Conservation (phyloP, 2,113 vertebrate genomes). For the Rostratula benghalensis region DNA sequence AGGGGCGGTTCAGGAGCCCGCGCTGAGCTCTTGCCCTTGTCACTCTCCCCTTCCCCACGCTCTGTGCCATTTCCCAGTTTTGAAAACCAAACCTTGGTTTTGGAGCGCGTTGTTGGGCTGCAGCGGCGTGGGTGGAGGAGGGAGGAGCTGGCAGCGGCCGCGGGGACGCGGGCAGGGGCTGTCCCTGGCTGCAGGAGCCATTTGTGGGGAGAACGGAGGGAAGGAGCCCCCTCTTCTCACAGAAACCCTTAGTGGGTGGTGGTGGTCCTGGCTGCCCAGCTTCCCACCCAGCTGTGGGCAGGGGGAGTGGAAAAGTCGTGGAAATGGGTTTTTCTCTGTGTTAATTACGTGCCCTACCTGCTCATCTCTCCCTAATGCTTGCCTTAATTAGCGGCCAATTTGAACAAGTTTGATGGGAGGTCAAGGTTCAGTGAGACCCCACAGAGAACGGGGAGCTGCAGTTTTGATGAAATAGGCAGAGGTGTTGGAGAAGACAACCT, state of each 20-base stretch:
- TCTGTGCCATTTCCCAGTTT: constrained; percentile 61
- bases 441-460: not conserved
- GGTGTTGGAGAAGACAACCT: not conserved
- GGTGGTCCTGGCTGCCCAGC: not conserved
- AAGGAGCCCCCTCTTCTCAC: not conserved
- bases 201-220: not conserved
- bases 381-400: not conserved
- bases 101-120: constrained; percentile 33
- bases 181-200: not conserved
- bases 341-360: not conserved
- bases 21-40: constrained; percentile 17
- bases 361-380: not conserved
- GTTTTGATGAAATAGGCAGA: not conserved
- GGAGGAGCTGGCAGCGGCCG: not conserved
- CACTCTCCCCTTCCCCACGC: constrained; percentile 41
- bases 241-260: not conserved
- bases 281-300: not conserved
- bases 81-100: constrained; percentile 50
- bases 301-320: rapidly evolving
- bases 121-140: not conserved
- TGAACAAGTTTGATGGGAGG: not conserved
- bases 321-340: not conserved
- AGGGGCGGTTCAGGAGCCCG: not conserved
- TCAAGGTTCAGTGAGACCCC: not conserved
- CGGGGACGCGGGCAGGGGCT: not conserved